Base-by-base conservation (phyloP, 2,888 invertebrate genomes). In the Apodemia duryi region DNA sequence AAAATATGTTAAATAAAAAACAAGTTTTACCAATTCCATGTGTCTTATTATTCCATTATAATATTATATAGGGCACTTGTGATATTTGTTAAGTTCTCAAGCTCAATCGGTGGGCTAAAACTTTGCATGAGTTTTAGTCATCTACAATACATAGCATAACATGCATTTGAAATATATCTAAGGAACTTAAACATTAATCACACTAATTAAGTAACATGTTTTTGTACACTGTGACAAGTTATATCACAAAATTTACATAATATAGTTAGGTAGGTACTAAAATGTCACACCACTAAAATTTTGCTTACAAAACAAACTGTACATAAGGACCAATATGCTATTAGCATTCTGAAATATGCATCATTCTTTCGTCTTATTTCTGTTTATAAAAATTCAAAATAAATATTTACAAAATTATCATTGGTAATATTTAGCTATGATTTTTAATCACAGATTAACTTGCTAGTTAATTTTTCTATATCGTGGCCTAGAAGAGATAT, bases 81-180 rank as follows among this genome's bases (percentile, higher is more conserved):
- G 54, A 57, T 57, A 57, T 57, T 57, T 57, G 13, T 57, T 57
- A 57, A 57, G 54, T 57, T 57, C 29, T 57, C 32, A 57, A 57
- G 54, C 54, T 57, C 54, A 57, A 57, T 57, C 54, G 54, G 54
- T 57, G 54, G 54, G 54, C 54, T 32, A 57, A 57, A 57, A 57
- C 54, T 54, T 32, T 57, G 54, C 32, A 57, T 32, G 32, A 57
- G 54, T 57, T 57, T 57, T 57, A 57, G 54, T 57, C 54, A 29
- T 29, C 32, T 57, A 57, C 32, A 57, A 57, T 57, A 57, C 32
- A 57, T 32, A 57, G 29, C 13, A 57, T 13, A 57, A 57, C 54
- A 57, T 57, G 54, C 10, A 32, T 57, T 57, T 28, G 28, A 29
- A 29, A 57, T 32, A 57, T 11, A 57, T 57, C 54, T 57, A 57